A percentile compares a stretch with the other conserved stretches of the same genome.
Evolutionary conservation across 1,140 invertebrate genomes (phyloP).

Genomic region (roundworm (Caenorhabditis elegans)): DNA sequence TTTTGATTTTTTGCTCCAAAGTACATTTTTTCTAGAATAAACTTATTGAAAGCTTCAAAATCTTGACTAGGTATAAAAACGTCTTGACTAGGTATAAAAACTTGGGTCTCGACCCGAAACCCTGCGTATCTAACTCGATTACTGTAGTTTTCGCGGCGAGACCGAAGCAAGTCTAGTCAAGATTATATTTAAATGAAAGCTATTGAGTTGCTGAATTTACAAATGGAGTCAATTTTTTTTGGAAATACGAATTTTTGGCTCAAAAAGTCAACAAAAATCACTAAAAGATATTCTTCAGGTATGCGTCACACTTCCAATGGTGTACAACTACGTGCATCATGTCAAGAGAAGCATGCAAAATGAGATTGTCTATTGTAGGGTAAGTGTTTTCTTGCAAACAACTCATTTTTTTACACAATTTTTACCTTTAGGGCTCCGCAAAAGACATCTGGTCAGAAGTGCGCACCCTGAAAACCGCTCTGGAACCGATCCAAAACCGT

Average conservation of each 20-base stretch:
- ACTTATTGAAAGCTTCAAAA: no score
- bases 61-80: neutral
- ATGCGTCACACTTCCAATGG: slow-evolving; percentile 46
- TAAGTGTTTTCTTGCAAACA: neutral
- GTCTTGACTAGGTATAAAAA: neutral
- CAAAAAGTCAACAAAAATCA: neutral
- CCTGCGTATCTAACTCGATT: no score
- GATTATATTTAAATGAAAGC: neutral
- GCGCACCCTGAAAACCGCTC: slow-evolving; percentile 40
- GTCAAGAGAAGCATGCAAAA: slow-evolving; percentile 37
- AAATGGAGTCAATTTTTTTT: neutral
- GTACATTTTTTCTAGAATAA: no score
- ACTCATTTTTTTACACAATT: no score
- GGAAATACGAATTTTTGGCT: no score
- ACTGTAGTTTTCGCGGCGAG: neutral
- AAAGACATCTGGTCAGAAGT: slow-evolving; percentile 54
- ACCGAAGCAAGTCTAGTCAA: no score
- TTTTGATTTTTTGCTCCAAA: no score
- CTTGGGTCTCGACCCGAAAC: neutral
- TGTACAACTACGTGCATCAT: slow-evolving; percentile 47
- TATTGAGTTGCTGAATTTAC: no score
- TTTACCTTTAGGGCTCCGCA: slow-evolving; percentile 53
- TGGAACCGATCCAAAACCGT: slow-evolving; percentile 39
- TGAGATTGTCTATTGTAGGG: slow-evolving; percentile 39
- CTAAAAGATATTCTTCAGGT: slow-evolving; percentile 30